These are phyloP conservation scores for Plebejus argus DNA, from an alignment of 2,888 invertebrate genomes.

Conservation along the genomic window DNA sequence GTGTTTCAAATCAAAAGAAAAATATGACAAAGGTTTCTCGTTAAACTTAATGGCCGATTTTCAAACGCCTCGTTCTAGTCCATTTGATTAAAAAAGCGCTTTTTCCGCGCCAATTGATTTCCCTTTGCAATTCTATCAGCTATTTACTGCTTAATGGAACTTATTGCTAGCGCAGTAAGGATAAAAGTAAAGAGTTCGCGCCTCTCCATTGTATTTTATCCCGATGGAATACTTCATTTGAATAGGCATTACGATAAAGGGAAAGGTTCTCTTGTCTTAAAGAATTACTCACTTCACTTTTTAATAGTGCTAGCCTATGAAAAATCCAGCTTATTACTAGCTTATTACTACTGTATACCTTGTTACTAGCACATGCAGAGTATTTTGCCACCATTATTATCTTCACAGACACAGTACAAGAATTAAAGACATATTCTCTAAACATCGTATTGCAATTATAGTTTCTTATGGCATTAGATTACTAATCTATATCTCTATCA, in stretches of 20 bases:
- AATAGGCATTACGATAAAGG: constrained; percentile 66
- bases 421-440: too few species aligned
- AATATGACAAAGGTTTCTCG: constrained; percentile 75
- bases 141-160: constrained; percentile 43
- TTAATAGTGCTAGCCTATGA: background rate
- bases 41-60: constrained; percentile 72
- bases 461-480: too few species aligned
- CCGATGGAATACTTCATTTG: constrained; percentile 56
- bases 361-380: too few species aligned
- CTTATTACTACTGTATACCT: too few species aligned
- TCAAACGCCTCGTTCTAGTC: constrained; percentile 65
- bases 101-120: constrained; percentile 70
- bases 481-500: too few species aligned
- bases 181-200: constrained; percentile 30
- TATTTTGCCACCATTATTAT: too few species aligned
- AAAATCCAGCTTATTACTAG: background rate
- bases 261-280: constrained; percentile 60
- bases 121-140: constrained; percentile 59
- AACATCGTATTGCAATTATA: too few species aligned
- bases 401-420: too few species aligned
- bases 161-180: constrained; percentile 43
- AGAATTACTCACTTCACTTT: constrained; percentile 14
- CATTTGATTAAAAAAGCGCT: constrained; percentile 74
- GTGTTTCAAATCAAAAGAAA: constrained; percentile 68
- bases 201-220: constrained; percentile 16